Base-by-base conservation (phyloP, 2,888 invertebrate genomes). In the Poecilobothrus nobilitatus region DNA sequence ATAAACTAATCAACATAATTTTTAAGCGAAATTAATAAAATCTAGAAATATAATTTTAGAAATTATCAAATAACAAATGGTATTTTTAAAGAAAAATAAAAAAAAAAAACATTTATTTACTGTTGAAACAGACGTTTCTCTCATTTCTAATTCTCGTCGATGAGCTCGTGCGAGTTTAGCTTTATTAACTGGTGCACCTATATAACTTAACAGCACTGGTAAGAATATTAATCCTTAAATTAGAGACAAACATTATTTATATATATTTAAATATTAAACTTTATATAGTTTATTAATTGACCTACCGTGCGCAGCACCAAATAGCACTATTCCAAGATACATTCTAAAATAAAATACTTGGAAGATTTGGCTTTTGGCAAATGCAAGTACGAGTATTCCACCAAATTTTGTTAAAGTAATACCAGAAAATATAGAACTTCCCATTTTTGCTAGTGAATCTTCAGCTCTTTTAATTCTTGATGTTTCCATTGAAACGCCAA, bases 381-480 rank as follows among this genome's bases (percentile, higher is more conserved):
- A 97, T 22, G 92, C 97, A 72, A 99, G 86, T 68, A 99, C 96
- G 72, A 97, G 87, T 79, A 99, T 97, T 66, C 98, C 98, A 63
- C 94, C 96, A 80, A 98, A 94, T 84, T 99, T 99, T 70, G 98
- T 99, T 71, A 98, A 85, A 15, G 98, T 98, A 78, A 99, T 98
- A 69, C 99, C 98, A 66, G 95, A 95, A 73, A 99, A 91, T 74
- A 99, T 94, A 10, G 96, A 96, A 75, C 92, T 92, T 73, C 97
- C 97, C 92, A 97, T 97, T 77, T 90, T 88, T 18, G 91, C 87
- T 37, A 98, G 84, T 1, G 96, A 88, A 77, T 93, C 91, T 0
- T 91, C 86, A 0, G 96, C 93, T 74, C 97, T 86, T 70, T 87
- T 86, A 37, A 90, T 86, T 72, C 93, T 86, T 64, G 88, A 86